Conservation (phyloP, 2,888 invertebrate genomes). For the Anticlea derivata region DNA sequence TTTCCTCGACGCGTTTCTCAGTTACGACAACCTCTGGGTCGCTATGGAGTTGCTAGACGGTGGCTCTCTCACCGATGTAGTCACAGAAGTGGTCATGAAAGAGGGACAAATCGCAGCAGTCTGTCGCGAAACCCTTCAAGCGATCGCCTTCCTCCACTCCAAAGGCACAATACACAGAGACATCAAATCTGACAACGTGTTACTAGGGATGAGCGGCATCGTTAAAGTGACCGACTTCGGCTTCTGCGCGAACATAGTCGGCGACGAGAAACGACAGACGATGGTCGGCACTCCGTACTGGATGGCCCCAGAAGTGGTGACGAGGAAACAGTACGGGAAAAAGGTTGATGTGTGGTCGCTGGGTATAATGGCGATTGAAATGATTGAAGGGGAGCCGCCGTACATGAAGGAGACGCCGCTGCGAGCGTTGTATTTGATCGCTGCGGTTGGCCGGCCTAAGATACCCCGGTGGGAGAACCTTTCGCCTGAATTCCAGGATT, state of each 20-base stretch:
- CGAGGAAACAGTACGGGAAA: slow-evolving; percentile 96
- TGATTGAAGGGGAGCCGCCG: slow-evolving; percentile 97
- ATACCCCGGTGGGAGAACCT: slow-evolving; percentile 92
- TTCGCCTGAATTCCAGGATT: slow-evolving; percentile 90
- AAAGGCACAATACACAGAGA: slow-evolving; percentile 97
- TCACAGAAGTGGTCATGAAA: slow-evolving; percentile 98
- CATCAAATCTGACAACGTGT: slow-evolving; percentile 98
- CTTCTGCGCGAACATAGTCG: slow-evolving; percentile 98
- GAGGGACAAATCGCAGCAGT: slow-evolving; percentile 98
- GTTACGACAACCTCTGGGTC: slow-evolving; percentile 97
- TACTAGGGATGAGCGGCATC: slow-evolving; percentile 95
- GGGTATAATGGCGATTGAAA: slow-evolving; percentile 98
- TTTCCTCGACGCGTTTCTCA: slow-evolving; percentile 96
- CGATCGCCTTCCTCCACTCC: slow-evolving; percentile 94
- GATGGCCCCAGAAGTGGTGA: slow-evolving; percentile 99
- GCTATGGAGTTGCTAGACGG: slow-evolving; percentile 98
- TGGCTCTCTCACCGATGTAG: slow-evolving; percentile 98
- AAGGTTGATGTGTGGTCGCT: slow-evolving; percentile 97
- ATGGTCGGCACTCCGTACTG: slow-evolving; percentile 99
- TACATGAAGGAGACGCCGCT: slow-evolving; percentile 97
- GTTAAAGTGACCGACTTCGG: slow-evolving; percentile 98
- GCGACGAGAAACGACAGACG: slow-evolving; percentile 97
- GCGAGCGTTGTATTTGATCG: slow-evolving; percentile 96
- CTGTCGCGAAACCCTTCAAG: slow-evolving; percentile 92
- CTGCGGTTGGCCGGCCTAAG: slow-evolving; percentile 96